Evolutionary conservation across 2,797 vertebrate genomes (phyloP), one percentile per base, ranked within the genome.

Genomic region (Pelobates cultripes): DNA sequence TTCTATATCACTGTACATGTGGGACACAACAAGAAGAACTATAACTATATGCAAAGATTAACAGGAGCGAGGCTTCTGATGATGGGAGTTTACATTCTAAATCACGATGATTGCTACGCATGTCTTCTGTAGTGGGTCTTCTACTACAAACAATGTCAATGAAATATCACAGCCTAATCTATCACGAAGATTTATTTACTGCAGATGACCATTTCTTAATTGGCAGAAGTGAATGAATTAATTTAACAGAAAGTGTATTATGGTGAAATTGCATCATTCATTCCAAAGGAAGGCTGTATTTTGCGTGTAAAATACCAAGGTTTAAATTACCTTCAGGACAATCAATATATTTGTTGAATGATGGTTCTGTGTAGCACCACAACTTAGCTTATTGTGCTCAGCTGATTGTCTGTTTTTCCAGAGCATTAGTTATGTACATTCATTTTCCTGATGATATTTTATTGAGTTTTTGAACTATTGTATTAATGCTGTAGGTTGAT

Each of bases 281-380:
- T 28, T 66, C 13, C 3, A 17, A 7, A 66, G 28, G 63, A 66
- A 66, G 42, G 70, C 60, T 51, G 74, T 15, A 2, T 74, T 86
- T 88, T 83, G 85, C 88, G 85, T 74, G 86, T 45, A 63, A 57
- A 7, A 57, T 28, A 40, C 43, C 53, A 43, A 82, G 40, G 70
- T 44, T 70, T 71, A 83, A 82, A 78, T 77, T 71, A 75, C n/a
- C 41, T 8, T 55, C 3, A 41, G 78, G 68, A 80, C 86, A 87
- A 89, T 90, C 80, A 41, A 86, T 89, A 85, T 42, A 81, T 44
- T 71, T 85, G 78, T 66, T 88, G 86, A 76, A 81, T 86, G 84
- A 69, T 82, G 85, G 89, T 90, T 93, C 87, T 88, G 87, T 91
- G 90, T 85, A 70, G 86, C 89, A 88, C 86, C 88, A 75, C 87